Base-by-base conservation (phyloP, 2,888 invertebrate genomes). In the Thecophora atra region DNA sequence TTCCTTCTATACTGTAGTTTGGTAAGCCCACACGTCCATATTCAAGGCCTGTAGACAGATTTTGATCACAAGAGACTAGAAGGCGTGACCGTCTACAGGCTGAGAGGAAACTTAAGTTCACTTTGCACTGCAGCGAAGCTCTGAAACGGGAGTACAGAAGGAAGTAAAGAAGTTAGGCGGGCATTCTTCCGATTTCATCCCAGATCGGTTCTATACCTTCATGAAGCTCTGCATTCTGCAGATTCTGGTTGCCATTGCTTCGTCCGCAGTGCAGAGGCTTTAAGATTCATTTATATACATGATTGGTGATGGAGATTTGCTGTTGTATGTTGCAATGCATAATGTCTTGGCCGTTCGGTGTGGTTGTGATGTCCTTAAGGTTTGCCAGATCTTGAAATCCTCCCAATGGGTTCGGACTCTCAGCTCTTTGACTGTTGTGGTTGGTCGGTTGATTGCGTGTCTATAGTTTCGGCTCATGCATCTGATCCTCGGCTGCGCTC, bases 401-500 rank as follows among this genome's bases (percentile, higher is more conserved):
- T 54, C 11, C 54, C 6, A 21, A 60, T 47, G 69, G n/a, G 47
- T 42, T 54, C 44, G 52, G 68, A 62, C 37, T 37, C n/a, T 30
- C 37, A 24, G 21, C 19, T 47, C 17, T 47, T 13, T 24, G 19
- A 21, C 3, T 44, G 63, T 13, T 26, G 28, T 66, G 66, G 52
- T 66, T 52, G 54, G 19, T 30, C 37, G 67, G 30, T 66, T 51
- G 67, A 67, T n/a, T 52, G 67, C 7, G 26, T 28, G 44, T 47
- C 52, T 63, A 70, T 63, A 62, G 52, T 70, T 70, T 63, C 47
- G 63, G 63, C 42, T 19, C 63, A 51, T 62, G 51, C 70, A 63
- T 37, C 21, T 30, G 37, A 7, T 52, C 37, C 72, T 71, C 74
- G 63, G 67, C 70, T 70, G 76, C 79, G 78, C 74, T 81, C 81